Percentiles rank a stretch among this genome's conserved stretches.
These are phyloP conservation scores for Sitophilus oryzae DNA, from an alignment of 1,140 invertebrate species.

Conservation along the genomic window DNA sequence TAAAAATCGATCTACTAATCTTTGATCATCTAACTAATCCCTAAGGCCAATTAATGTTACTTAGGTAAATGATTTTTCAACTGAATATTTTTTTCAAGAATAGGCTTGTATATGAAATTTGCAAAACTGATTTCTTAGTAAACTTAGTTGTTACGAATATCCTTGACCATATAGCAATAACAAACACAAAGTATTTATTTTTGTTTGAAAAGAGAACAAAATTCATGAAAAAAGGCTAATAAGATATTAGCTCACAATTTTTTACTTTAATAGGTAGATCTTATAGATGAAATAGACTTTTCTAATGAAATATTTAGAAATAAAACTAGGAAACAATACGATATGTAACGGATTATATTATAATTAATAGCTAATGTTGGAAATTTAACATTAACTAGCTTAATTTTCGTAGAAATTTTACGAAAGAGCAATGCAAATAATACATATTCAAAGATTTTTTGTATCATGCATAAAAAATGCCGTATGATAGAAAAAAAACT, in stretches of 20 bases:
- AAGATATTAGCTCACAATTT: slow-evolving; percentile 17
- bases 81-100: slow-evolving; percentile 2
- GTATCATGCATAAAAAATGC: no score
- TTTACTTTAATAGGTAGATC: slow-evolving; percentile 23
- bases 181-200: slow-evolving; percentile 9
- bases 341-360: slow-evolving; percentile 5
- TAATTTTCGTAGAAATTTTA: no score
- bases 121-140: slow-evolving; percentile 10
- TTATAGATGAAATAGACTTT: slow-evolving; percentile 16
- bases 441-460: no score
- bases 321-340: slow-evolving; percentile 12
- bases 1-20: no score
- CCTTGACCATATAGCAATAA: slow-evolving; percentile 40
- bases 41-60: no score
- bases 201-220: not conserved
- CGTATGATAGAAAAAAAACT: no score
- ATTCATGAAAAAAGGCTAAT: slow-evolving; percentile 19
- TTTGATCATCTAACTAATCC: no score
- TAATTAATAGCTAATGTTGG: no score
- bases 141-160: slow-evolving; percentile 21
- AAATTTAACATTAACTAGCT: slow-evolving; percentile 16
- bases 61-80: no score
- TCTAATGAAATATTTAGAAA: slow-evolving; percentile 12
- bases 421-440: no score
- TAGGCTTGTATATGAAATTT: not conserved